phyloP scores from a whole-genome alignment of 2,888 invertebrate species.

The Cerceris rybyensis region DNA sequence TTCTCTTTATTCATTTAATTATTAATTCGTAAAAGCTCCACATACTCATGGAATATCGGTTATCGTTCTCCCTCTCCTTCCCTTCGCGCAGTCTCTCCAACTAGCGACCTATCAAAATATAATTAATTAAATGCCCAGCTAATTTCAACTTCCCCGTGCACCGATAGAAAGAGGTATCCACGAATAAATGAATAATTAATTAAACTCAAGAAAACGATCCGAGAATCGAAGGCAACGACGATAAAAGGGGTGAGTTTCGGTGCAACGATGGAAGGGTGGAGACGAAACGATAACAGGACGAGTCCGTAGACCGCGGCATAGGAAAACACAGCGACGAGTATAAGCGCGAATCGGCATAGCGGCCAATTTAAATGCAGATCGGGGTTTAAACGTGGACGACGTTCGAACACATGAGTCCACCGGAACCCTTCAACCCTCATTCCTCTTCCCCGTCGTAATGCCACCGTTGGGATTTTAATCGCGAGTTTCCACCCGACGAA shows the following conservation, averaged over 20 bases:
- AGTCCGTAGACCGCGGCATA: conserved; percentile 38
- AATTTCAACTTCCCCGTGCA: neutral
- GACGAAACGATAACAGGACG: conserved; percentile 58
- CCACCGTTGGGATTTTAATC: conserved; percentile 71
- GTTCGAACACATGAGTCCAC: conserved; percentile 66
- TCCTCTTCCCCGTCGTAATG: conserved; percentile 56
- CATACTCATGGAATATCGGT: conserved; percentile 2
- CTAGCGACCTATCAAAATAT: conserved; percentile 16
- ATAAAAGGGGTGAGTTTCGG: conserved; percentile 48
- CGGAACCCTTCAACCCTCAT: conserved; percentile 44
- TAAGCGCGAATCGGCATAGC: conserved; percentile 58
- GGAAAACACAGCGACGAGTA: conserved; percentile 55
- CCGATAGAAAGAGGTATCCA: conserved; percentile 27
- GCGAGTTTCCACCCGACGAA: conserved; percentile 61
- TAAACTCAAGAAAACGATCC: conserved; percentile 60
- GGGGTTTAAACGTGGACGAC: conserved; percentile 66
- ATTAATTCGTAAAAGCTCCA: conserved; percentile 16
- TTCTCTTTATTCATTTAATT: conserved; percentile 9
- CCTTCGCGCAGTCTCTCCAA: neutral
- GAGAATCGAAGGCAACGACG: conserved; percentile 60
- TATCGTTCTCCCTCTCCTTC: neutral
- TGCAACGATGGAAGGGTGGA: conserved; percentile 33
- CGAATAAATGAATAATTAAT: conserved; percentile 61
- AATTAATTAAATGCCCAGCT: conserved; percentile 29
- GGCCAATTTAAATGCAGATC: conserved; percentile 77